Conservation (phyloP, 2,888 invertebrate genomes). For the Eristalis tenax region DNA sequence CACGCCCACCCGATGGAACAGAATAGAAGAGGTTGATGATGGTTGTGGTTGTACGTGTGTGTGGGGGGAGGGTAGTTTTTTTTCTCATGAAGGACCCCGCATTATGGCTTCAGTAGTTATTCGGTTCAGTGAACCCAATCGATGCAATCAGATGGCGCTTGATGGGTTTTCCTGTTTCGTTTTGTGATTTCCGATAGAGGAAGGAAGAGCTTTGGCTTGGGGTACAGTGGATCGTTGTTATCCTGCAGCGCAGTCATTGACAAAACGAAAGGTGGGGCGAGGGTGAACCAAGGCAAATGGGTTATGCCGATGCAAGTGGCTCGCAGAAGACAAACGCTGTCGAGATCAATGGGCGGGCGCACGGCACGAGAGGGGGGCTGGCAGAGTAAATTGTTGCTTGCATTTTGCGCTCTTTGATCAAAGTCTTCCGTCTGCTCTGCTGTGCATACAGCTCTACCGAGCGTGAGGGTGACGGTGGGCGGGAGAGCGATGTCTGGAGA, state of each 20-base stretch:
- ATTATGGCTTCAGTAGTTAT: conserved; percentile 68
- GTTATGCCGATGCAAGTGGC: conserved; percentile 37
- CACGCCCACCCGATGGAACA: conserved; percentile 36
- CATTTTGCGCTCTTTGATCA: conserved; percentile 53
- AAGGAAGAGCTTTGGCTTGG: conserved; percentile 37
- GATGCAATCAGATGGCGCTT: conserved; percentile 71
- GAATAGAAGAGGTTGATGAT: background rate
- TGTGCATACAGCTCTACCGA: background rate
- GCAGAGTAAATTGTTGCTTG: conserved; percentile 49
- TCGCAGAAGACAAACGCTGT: conserved; percentile 21
- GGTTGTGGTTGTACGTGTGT: conserved; percentile 10
- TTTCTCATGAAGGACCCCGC: conserved; percentile 38
- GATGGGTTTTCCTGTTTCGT: conserved; percentile 71
- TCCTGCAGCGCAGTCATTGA: conserved; percentile 40
- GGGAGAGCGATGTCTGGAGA: conserved; percentile 47
- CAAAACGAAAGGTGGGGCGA: background rate
- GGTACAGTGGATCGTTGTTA: conserved; percentile 42
- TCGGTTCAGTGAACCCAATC: conserved; percentile 71
- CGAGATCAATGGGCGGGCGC: conserved; percentile 1
- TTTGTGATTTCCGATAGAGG: conserved; percentile 67
- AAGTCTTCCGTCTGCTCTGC: conserved; percentile 21
- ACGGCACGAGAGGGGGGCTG: background rate
- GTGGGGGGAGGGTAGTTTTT: background rate
- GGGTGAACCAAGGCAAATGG: conserved; percentile 1
- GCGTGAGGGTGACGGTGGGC: conserved; percentile 7